Evolutionary conservation across 2,888 invertebrate genomes (phyloP), one percentile per base, ranked within the genome.

Genomic region (Lasioglossum marginatum): DNA sequence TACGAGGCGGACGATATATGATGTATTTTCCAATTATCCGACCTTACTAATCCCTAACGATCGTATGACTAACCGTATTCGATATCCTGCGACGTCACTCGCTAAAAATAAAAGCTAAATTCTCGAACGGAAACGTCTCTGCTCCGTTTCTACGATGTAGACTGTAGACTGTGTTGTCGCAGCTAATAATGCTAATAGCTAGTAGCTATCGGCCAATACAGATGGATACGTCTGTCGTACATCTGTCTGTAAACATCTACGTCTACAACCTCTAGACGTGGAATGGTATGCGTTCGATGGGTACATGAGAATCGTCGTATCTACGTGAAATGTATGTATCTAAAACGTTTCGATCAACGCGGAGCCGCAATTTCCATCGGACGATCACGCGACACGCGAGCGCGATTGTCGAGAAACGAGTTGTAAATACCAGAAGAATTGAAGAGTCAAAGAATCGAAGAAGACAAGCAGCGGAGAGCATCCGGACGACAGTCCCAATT

Each of bases 261-360:
- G 34, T 66, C 66, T 66, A 66, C 66, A 34, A 34, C 34, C 34
- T 66, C 31, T 34, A 19, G 66, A 66, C 66, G 66, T 66, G 66
- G 34, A 66, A 34, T 34, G 66, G 10, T 19, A 37, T 10, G 37
- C 66, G 19, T 34, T 34, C 31, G 34, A 66, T 66, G 6, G 19
- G 37, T 23, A 19, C 34, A 23, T 23, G 66, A 19, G 4, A 14
- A 34, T 37, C 66, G 34, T 19, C 31, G 23, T 68, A 23, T 8
- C 66, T 23, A 34, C 34, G 66, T 68, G 19, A 34, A 68, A 68
- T 34, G 34, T 68, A 10, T 68, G 34, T 68, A 34, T 68, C 34
- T 68, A 37, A 23, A 34, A 68, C 23, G 34, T 68, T 68, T 74
- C 40, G 34, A 37, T 48, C 23, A 66, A 63, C 85, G 79, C 79